A percentile compares a stretch with the other conserved stretches of the same genome.
Conservation (phyloP, 2,797 vertebrate species). For the Xenentodon cancila region DNA sequence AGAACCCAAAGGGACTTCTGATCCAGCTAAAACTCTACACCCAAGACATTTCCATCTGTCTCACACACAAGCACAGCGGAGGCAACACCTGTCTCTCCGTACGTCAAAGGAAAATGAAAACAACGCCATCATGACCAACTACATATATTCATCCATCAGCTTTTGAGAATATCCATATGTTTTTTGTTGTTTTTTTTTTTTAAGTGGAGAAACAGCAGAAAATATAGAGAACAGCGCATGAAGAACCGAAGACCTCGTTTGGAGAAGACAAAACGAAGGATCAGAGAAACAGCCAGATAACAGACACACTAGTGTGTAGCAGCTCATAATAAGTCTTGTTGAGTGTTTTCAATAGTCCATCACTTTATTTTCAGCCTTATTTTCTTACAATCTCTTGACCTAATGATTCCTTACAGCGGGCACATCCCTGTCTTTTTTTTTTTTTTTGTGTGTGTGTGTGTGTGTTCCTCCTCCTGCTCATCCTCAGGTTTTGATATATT, state of each 20-base stretch:
- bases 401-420: slow-evolving; percentile 20
- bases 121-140: no score
- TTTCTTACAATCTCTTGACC: slow-evolving; percentile 36
- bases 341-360: slow-evolving; percentile 2
- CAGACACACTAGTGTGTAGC: background rate
- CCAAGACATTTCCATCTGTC: background rate
- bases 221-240: no score
- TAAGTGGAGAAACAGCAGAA: no score
- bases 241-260: no score
- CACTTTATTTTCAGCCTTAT: slow-evolving; percentile 1
- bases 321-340: slow-evolving; percentile 4
- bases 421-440: slow-evolving; percentile 37
- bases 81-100: background rate
- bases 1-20: background rate
- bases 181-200: no score
- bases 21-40: background rate
- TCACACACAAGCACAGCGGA: background rate
- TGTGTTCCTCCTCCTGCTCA: slow-evolving; percentile 41
- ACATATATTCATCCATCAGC: no score
- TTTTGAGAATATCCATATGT: no score
- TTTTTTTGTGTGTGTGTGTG: no score
- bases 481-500: slow-evolving; percentile 77
- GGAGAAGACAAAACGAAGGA: no score
- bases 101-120: no score
- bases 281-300: no score